Conservation (phyloP, 2,888 invertebrate genomes). For the Agriopis leucophaearia region DNA sequence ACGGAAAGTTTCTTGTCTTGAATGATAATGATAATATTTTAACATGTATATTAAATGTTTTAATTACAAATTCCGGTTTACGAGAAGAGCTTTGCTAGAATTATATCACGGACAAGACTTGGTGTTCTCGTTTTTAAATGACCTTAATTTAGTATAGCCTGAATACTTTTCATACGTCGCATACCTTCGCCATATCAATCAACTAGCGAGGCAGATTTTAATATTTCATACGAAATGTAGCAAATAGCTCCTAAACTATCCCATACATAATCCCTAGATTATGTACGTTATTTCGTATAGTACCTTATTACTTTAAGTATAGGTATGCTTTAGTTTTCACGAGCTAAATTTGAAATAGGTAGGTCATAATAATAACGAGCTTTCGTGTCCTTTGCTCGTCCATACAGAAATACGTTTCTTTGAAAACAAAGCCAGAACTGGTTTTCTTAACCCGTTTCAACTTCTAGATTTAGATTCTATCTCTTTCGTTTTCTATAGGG, state of each 20-base stretch:
- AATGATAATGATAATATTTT: neutral
- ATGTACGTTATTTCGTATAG: neutral
- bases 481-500: constrained; percentile 39
- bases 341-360: neutral
- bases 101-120: neutral
- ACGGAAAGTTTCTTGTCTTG: too few species aligned
- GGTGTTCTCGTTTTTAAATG: constrained; percentile 5
- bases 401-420: constrained; percentile 12
- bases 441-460: constrained; percentile 25
- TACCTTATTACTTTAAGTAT: neutral
- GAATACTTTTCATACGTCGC: constrained; percentile 9
- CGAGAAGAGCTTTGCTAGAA: neutral
- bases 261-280: neutral
- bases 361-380: neutral
- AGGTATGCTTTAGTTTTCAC: neutral
- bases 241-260: too few species aligned
- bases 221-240: constrained; percentile 1
- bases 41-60: neutral
- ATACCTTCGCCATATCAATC: constrained; percentile 15
- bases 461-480: constrained; percentile 36
- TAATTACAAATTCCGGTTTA: neutral
- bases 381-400: neutral
- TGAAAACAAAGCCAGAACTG: constrained; percentile 35
- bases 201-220: constrained; percentile 6
- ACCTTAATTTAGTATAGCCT: constrained; percentile 6